These are phyloP conservation scores for Calameuta filiformis DNA, from an alignment of 2,888 invertebrate species.

Conservation along the genomic window DNA sequence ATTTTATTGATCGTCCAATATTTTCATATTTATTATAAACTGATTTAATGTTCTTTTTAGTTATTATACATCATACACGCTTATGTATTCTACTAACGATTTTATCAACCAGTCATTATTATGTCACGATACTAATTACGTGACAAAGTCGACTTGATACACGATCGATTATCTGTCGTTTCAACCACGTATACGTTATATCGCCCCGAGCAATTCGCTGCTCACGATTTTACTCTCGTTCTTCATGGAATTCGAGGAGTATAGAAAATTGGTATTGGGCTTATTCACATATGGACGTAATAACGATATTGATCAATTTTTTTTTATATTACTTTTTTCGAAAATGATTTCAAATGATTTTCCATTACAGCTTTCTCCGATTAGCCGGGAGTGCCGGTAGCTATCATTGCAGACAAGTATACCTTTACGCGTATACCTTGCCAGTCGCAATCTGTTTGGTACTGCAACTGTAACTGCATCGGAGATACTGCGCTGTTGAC, in stretches of 20 bases:
- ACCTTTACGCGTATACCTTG: not conserved
- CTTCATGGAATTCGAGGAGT: not conserved
- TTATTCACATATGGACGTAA: too few species aligned
- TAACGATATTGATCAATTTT: too few species aligned
- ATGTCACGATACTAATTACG: not conserved
- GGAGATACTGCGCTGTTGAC: not conserved
- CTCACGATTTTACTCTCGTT: not conserved
- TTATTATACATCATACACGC: not conserved
- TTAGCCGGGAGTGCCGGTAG: constrained; percentile 12
- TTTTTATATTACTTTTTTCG: not conserved
- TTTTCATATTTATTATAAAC: not conserved
- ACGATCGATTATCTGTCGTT: not conserved
- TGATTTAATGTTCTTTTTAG: not conserved
- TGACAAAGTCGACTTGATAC: not conserved
- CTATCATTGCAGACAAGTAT: not conserved
- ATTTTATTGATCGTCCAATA: not conserved
- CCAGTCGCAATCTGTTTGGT: not conserved
- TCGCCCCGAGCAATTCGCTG: not conserved
- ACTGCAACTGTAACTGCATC: not conserved
- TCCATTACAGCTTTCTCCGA: constrained; percentile 30
- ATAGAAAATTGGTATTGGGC: not conserved
- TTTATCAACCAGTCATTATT: not conserved
- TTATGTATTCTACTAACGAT: not conserved
- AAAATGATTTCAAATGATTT: not conserved
- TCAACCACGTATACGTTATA: not conserved